phyloP scores from a whole-genome alignment of 2,797 vertebrate species.

The Orestias chungarensis region DNA sequence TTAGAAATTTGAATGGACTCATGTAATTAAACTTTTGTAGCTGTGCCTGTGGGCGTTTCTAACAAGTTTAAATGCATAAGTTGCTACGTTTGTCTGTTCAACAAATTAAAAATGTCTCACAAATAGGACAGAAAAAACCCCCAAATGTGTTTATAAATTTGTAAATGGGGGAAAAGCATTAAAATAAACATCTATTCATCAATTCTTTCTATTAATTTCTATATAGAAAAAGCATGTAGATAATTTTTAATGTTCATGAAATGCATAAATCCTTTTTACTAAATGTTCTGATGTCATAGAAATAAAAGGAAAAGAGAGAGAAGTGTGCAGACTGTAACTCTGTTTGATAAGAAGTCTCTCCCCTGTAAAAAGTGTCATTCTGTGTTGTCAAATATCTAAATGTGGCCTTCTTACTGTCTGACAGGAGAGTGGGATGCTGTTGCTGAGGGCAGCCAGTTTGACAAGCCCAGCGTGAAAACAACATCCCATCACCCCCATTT shows the following conservation, averaged over 20 bases:
- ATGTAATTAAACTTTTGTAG: neutral
- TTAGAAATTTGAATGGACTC: neutral
- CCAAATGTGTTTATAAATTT: too few relatives aligned
- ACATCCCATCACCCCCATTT: conserved; percentile 23
- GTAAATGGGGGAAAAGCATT: too few relatives aligned
- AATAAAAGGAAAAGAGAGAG: neutral
- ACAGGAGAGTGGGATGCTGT: conserved; percentile 36
- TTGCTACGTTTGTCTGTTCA: neutral
- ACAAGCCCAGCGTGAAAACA: conserved; percentile 59
- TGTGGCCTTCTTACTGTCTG: conserved; percentile 23
- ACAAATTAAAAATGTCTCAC: too few relatives aligned
- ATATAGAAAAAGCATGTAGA: neutral
- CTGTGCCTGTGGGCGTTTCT: neutral
- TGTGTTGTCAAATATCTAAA: conserved; percentile 19
- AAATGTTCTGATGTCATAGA: neutral
- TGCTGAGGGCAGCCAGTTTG: conserved; percentile 40
- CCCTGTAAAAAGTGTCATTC: conserved; percentile 22
- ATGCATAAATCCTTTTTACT: too few relatives aligned
- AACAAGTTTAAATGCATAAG: too few relatives aligned
- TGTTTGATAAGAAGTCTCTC: conserved; percentile 14
- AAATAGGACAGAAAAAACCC: too few relatives aligned
- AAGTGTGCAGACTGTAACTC: neutral
- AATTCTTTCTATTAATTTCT: too few relatives aligned
- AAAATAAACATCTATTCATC: too few relatives aligned
- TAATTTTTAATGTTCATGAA: too few relatives aligned